phyloP scores from a whole-genome alignment of 30 jellyfish, hydroid and myxozoan genomes.

The Nemopilema nomurai region DNA sequence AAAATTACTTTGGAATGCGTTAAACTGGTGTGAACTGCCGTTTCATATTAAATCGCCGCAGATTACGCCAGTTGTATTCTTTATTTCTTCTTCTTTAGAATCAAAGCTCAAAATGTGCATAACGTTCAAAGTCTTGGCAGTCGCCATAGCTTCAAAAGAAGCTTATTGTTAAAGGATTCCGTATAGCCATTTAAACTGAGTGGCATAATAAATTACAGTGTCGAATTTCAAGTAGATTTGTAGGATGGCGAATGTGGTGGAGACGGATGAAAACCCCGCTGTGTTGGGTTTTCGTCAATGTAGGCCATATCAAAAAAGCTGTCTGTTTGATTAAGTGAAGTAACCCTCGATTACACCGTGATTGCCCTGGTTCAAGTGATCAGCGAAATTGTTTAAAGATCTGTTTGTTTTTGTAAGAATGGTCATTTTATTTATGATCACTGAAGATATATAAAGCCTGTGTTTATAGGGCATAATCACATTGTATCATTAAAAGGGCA shows the following conservation, averaged over 20 bases:
- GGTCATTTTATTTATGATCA: background rate
- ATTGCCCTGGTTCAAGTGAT: background rate
- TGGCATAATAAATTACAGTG: slow-evolving; percentile 31
- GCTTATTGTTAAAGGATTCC: slow-evolving; percentile 28
- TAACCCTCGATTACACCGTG: background rate
- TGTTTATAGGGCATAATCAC: background rate
- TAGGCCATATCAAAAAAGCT: slow-evolving; percentile 6
- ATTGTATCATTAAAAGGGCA: background rate
- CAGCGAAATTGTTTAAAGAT: background rate
- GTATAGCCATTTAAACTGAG: slow-evolving; percentile 27
- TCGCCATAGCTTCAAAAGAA: background rate
- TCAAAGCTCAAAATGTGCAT: background rate
- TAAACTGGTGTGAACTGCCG: background rate
- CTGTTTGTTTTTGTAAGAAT: background rate
- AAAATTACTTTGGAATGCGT: background rate
- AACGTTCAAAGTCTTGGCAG: background rate
- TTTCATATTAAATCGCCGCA: background rate
- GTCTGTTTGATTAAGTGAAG: background rate
- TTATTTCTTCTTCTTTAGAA: background rate
- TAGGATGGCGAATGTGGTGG: slow-evolving; percentile 32
- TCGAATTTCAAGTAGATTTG: slow-evolving; percentile 27
- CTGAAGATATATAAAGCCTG: background rate
- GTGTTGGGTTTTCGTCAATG: slow-evolving; percentile 22
- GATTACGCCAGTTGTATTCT: background rate
- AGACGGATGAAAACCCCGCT: slow-evolving; percentile 32